Percentiles rank a stretch among this genome's conserved stretches.
phyloP scores from a whole-genome alignment of 2,888 invertebrate genomes.

The Incurvaria masculella region DNA sequence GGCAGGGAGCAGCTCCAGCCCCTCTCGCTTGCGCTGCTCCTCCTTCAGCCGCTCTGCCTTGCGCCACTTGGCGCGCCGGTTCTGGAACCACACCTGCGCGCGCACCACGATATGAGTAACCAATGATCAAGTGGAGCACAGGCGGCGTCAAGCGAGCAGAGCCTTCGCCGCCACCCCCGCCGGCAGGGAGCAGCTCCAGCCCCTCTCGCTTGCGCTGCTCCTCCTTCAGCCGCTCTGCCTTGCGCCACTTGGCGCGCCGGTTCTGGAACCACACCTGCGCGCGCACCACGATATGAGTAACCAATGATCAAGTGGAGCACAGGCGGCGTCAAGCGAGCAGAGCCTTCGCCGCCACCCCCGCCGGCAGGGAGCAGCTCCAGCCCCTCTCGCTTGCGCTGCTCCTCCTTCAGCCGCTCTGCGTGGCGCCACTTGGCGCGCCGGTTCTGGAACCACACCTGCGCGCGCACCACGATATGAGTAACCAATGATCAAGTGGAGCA shows the following conservation, averaged over 20 bases:
- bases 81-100: conserved; percentile 90
- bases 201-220: conserved; percentile 84
- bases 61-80: no score
- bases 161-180: conserved; percentile 24
- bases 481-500: no score
- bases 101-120: no score
- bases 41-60: conserved; percentile 91
- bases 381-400: conserved; percentile 80
- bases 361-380: conserved; percentile 62
- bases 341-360: conserved; percentile 17
- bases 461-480: no score
- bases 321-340: no score
- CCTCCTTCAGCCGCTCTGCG: conserved; percentile 88
- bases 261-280: conserved; percentile 93
- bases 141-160: no score
- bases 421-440: no score
- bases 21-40: conserved; percentile 82
- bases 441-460: conserved; percentile 91
- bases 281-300: no score
- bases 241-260: no score
- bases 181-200: conserved; percentile 60
- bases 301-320: no score
- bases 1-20: conserved; percentile 62
- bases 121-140: no score
- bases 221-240: conserved; percentile 88